These are phyloP conservation scores for Rhyacophila brunnea DNA, from an alignment of 1,140 invertebrate species.

Conservation along the genomic window DNA sequence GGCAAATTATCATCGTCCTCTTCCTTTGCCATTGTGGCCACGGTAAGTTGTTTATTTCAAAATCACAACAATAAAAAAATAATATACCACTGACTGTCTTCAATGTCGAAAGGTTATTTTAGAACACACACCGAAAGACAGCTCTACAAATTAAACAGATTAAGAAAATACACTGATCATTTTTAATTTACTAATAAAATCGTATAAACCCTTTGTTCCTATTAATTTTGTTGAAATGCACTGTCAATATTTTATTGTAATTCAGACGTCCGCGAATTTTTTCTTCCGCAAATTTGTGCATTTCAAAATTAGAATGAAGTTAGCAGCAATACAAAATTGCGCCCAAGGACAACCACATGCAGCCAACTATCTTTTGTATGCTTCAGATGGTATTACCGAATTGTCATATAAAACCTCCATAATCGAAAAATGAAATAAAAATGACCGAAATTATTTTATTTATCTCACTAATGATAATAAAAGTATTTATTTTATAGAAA, in stretches of 20 bases:
- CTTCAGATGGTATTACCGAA: too few species aligned
- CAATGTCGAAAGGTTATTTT: conserved; percentile 29
- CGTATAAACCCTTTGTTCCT: too few species aligned
- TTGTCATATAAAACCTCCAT: not conserved
- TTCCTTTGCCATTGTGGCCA: conserved; percentile 71
- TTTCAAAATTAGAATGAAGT: conserved; percentile 10
- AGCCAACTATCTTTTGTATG: too few species aligned
- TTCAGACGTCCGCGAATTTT: conserved; percentile 6
- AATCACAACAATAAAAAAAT: conserved; percentile 12
- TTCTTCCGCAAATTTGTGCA: not conserved
- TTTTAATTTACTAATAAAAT: too few species aligned
- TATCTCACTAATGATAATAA: too few species aligned
- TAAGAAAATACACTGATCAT: too few species aligned
- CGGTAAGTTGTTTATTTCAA: conserved; percentile 1
- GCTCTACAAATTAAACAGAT: not conserved
- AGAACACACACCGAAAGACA: conserved; percentile 3
- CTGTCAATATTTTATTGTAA: too few species aligned
- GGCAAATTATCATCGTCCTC: conserved; percentile 77
- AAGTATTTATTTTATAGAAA: too few species aligned
- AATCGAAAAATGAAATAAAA: too few species aligned
- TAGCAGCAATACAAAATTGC: not conserved
- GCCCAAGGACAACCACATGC: too few species aligned
- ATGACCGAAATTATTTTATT: too few species aligned
- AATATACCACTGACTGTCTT: conserved; percentile 17
- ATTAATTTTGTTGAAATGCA: too few species aligned